phyloP scores from a whole-genome alignment of 2,113 vertebrate species.

The Osmerus eperlanus region DNA sequence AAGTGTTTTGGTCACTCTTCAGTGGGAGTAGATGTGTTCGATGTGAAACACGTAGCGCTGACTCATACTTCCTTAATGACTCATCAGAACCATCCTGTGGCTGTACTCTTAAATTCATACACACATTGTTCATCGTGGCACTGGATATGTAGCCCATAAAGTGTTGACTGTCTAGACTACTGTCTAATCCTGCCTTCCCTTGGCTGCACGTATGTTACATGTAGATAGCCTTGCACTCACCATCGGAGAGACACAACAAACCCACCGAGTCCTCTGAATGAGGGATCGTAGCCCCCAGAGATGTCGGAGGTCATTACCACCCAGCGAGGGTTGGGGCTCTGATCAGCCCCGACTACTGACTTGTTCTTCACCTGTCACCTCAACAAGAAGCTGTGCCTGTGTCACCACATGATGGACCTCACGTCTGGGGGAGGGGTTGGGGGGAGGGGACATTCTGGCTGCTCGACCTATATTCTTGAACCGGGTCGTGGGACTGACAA shows the following conservation, averaged over 20 bases:
- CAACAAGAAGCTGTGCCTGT: slow-evolving; percentile 12
- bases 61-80: background rate
- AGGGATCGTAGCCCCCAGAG: slow-evolving; percentile 43
- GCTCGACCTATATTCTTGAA: slow-evolving; percentile 56
- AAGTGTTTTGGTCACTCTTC: background rate
- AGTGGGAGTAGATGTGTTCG: background rate
- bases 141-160: background rate
- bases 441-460: slow-evolving; percentile 16
- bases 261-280: background rate
- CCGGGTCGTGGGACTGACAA: slow-evolving; percentile 48
- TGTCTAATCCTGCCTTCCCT: background rate
- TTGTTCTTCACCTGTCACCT: slow-evolving; percentile 62
- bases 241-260: too few relatives aligned
- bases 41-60: background rate
- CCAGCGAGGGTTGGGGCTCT: slow-evolving; percentile 53
- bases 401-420: slow-evolving; percentile 45
- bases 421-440: slow-evolving; percentile 40
- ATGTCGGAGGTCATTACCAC: slow-evolving; percentile 61
- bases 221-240: too few relatives aligned
- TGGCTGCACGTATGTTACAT: background rate
- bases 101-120: background rate
- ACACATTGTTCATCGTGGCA: too few relatives aligned
- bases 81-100: background rate
- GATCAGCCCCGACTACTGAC: slow-evolving; percentile 60
- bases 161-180: background rate